Evolutionary conservation across 2,797 vertebrate genomes (phyloP), one percentile per base, ranked within the genome.

Genomic region (Mus spretus): DNA sequence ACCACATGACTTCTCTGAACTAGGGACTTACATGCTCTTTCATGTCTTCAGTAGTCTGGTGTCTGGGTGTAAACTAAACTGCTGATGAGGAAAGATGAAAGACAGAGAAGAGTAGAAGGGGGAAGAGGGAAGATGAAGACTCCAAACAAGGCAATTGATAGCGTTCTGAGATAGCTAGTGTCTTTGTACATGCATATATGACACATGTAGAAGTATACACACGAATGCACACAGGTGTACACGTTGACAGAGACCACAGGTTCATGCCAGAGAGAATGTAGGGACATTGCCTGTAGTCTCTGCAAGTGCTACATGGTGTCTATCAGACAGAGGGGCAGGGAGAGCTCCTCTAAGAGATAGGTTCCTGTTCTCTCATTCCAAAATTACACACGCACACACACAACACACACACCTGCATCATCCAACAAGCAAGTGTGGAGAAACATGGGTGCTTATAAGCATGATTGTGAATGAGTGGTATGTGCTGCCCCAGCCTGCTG

Each of bases 131-230:
- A 57, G 34, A 57, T 0, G 50, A 20, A 55, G 72, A 81, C 77
- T 28, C 10, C 14, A 40, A 65, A 31, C 1, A n/a, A 74, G 22
- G 37, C n/a, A 5, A 22, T 6, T 7, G 31, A 13, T 17, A 83
- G 10, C 2, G 2, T 77, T 65, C 6, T 28, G 40, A 84, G 19
- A 24, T 7, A 3, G 31, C 4, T 0, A 8, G 40, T 10, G 28
- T 19, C 92, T 80, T 78, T 67, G 65, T 92, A 34, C 70, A 47
- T 6, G n/a, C n/a, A 50, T 8, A 12, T 3, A 22, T 53, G n/a
- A 4, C 0, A 4, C 22, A 20, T 3, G 1, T 7, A 17, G 47
- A 50, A 19, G 26, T 3, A 24, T 34, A 82, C 53, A 17, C 0
- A 28, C 47, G 77, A 40, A 28, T 0, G 8, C 37, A 82, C 44